Base-by-base conservation (phyloP, 2,113 vertebrate genomes). In the Dunckerocampus dactyliophorus region DNA sequence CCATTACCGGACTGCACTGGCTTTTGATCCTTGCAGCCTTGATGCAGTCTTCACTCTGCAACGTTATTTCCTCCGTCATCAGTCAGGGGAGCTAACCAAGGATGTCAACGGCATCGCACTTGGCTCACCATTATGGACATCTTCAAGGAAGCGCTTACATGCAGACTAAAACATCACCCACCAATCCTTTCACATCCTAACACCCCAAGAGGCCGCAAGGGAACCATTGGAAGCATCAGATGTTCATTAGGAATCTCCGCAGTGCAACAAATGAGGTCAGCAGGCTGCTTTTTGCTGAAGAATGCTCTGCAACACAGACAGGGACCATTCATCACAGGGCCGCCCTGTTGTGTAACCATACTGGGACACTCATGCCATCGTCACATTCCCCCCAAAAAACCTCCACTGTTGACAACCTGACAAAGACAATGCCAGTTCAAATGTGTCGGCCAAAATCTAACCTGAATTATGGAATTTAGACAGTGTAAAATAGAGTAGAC, bases 1-100 rank as follows among this genome's bases (percentile, higher is more conserved):
- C 77, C 14, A 66, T 83, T 72, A 82, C 62, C 7, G 16, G 24
- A 62, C 14, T n/a, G 67, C 67, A 68, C 62, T 62, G 70, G 67
- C 59, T 82, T 59, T 51, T 66, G 70, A 73, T 66, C 74, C 57
- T 59, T 58, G 61, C 24, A 0, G 14, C 20, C 19, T 45, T 11
- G 16, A 21, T 5, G 46, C 14, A 16, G 69, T 68, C 58, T 68
- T 54, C 34, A 43, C 22, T 22, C 61, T 1, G 11, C 64, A n/a
- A 48, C 50, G 17, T 67, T 49, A 53, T 67, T 69, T 69, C 59
- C 61, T 64, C 63, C 28, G 66, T 62, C 60, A 59, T 75, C 80
- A 71, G 43, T 71, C 52, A 53, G 17, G n/a, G 13, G 11, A 3
- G 19, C 46, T 59, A 62, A 64, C 50, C 63, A 59, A 70, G 54